These are phyloP conservation scores for Prietella phreatophila DNA, from an alignment of 2,113 vertebrate genomes.

Conservation along the genomic window DNA sequence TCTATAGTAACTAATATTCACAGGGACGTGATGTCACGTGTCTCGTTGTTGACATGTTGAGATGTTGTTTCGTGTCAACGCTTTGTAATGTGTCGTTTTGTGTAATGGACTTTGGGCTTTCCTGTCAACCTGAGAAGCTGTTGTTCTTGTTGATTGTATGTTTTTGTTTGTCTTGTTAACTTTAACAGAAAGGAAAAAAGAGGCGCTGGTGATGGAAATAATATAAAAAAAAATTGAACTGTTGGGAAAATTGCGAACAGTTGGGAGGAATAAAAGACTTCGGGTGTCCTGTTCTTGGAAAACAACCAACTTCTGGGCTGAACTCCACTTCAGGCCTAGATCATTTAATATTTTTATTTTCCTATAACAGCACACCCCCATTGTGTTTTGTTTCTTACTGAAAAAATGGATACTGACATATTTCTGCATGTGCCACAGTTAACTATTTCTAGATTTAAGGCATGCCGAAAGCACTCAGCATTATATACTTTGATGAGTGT, in stretches of 20 bases:
- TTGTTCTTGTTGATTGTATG: not conserved
- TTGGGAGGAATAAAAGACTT: not conserved
- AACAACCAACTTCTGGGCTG: not conserved
- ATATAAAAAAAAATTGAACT: not conserved
- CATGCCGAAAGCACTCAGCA: not conserved
- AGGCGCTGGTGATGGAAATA: not conserved
- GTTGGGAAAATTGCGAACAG: not conserved
- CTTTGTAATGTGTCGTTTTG: not conserved
- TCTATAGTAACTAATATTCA: not conserved
- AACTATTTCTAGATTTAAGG: conserved; percentile 2
- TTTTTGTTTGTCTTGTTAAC: not conserved
- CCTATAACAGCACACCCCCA: not conserved
- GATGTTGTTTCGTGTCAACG: not conserved
- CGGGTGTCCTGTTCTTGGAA: not conserved
- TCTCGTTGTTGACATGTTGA: not conserved
- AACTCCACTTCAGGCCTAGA: not conserved
- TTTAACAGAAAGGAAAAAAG: not conserved
- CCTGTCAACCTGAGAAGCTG: not conserved
- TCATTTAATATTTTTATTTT: not conserved
- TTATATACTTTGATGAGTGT: not conserved
- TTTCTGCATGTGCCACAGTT: not conserved
- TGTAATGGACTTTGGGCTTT: not conserved
- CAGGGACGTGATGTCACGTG: not conserved
- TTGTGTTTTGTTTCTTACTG: not conserved
- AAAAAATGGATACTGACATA: not conserved